Percentiles rank a stretch among this genome's conserved stretches.
These are phyloP conservation scores for Arrhopalites spinosus DNA, from an alignment of 2,888 invertebrate genomes.

Conservation along the genomic window DNA sequence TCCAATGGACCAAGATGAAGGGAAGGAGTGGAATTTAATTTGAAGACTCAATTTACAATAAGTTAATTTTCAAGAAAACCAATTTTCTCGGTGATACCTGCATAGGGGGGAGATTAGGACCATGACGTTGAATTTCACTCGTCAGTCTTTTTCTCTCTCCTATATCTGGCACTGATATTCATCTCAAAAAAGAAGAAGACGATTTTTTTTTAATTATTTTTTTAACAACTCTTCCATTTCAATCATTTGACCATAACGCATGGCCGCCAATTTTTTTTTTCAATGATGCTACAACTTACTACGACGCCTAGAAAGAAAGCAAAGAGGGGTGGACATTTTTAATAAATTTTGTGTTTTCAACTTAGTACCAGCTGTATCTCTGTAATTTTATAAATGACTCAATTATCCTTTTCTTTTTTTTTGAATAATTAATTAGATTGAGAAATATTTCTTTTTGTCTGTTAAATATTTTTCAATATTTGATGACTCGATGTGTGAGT, in stretches of 20 bases:
- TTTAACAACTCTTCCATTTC: not conserved
- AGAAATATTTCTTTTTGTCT: too few species aligned
- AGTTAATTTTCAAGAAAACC: not conserved
- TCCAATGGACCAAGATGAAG: not conserved
- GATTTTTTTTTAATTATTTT: too few species aligned
- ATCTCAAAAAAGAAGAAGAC: slow-evolving; percentile 15
- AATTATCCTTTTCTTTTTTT: too few species aligned
- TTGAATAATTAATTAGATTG: too few species aligned
- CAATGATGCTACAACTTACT: not conserved
- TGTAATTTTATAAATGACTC: too few species aligned
- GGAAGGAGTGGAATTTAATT: not conserved
- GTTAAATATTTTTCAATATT: too few species aligned
- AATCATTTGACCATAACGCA: not conserved
- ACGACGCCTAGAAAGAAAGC: not conserved
- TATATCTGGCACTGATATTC: slow-evolving; percentile 57
- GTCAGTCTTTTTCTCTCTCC: slow-evolving; percentile 59
- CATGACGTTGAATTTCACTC: slow-evolving; percentile 55
- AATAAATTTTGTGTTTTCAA: too few species aligned
- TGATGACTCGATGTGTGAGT: too few species aligned
- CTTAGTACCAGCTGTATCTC: too few species aligned
- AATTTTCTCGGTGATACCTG: slow-evolving; percentile 52
- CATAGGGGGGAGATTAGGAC: slow-evolving; percentile 58
- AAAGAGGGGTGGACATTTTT: not conserved
- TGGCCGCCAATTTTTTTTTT: not conserved
- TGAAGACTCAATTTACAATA: slow-evolving; percentile 1